A percentile compares a stretch with the other conserved stretches of the same genome.
These are phyloP conservation scores for Thecophora atra DNA, from an alignment of 2,888 invertebrate genomes.

Conservation along the genomic window DNA sequence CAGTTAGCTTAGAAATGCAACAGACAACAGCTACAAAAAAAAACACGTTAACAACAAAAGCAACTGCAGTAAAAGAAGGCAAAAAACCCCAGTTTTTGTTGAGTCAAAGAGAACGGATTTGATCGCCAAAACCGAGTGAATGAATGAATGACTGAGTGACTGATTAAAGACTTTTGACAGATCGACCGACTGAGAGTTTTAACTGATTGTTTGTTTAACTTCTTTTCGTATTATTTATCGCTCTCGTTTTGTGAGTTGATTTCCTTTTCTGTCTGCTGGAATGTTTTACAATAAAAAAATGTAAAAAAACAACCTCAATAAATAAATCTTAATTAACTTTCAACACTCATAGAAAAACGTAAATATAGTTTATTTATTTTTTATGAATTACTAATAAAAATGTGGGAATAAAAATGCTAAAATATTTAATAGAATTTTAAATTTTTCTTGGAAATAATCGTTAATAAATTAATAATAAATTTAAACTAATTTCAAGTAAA, in stretches of 20 bases:
- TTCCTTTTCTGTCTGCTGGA: background rate
- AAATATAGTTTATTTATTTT: background rate
- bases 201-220: constrained; percentile 21
- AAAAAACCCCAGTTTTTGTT: constrained; percentile 53
- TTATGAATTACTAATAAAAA: too few relatives aligned
- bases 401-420: too few relatives aligned
- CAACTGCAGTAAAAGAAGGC: constrained; percentile 6
- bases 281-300: background rate
- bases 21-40: background rate
- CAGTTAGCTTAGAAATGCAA: constrained; percentile 21
- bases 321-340: constrained; percentile 24
- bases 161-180: background rate
- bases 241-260: too few relatives aligned
- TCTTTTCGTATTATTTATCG: constrained; percentile 29
- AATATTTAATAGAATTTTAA: too few relatives aligned
- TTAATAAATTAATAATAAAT: too few relatives aligned
- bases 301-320: background rate
- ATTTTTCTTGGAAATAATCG: too few relatives aligned
- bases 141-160: constrained; percentile 3
- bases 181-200: constrained; percentile 10
- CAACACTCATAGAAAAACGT: constrained; percentile 14
- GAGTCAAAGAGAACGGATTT: constrained; percentile 2
- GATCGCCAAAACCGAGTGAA: constrained; percentile 24
- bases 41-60: constrained; percentile 1
- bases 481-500: too few relatives aligned